Conservation (phyloP, 2,888 invertebrate species). For the Panopea generosa region DNA sequence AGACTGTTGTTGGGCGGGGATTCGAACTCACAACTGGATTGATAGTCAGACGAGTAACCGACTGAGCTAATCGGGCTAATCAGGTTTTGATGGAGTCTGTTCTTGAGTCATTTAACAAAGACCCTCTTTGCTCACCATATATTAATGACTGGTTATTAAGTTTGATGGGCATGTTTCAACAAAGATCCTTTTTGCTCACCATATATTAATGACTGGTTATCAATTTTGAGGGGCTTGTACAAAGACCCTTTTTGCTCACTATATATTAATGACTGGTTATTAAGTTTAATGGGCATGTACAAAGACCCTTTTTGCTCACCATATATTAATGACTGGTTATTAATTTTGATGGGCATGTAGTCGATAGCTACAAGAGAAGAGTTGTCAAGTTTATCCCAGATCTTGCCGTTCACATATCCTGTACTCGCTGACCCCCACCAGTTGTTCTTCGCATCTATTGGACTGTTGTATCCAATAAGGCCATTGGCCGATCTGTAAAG, state of each 20-base stretch:
- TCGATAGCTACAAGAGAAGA: constrained; percentile 72
- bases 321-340: constrained; percentile 89
- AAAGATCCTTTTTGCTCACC: not conserved
- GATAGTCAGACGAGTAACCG: no score
- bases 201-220: not conserved
- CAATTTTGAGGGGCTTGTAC: no score
- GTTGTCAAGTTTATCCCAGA: constrained; percentile 82
- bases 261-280: constrained; percentile 89
- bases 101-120: no score
- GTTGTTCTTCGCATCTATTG: constrained; percentile 80
- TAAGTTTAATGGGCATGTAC: constrained; percentile 94
- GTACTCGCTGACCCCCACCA: constrained; percentile 83
- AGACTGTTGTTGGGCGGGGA: no score
- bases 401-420: constrained; percentile 81
- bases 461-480: constrained; percentile 40
- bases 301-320: constrained; percentile 79
- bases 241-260: constrained; percentile 78
- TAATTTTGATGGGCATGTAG: constrained; percentile 94
- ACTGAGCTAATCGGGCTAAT: no score
- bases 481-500: constrained; percentile 52
- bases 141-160: no score
- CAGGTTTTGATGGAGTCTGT: no score
- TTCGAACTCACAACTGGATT: no score
- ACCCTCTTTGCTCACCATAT: not conserved
- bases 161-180: no score